phyloP scores from a whole-genome alignment of 2,113 vertebrate genomes.

The Corvus hawaiiensis region DNA sequence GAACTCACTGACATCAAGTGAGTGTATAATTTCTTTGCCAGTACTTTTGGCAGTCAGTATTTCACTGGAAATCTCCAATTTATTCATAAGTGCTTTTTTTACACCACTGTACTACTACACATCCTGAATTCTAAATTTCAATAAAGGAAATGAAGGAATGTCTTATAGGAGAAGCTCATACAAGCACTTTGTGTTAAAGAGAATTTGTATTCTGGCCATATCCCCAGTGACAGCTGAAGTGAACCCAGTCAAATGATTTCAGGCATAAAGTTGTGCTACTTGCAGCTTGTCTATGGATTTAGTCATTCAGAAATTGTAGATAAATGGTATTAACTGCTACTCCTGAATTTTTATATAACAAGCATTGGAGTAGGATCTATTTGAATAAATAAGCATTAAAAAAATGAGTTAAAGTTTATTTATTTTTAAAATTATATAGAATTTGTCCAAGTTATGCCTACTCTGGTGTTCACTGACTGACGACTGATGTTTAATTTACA shows the following conservation, averaged over 20 bases:
- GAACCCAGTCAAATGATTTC: not conserved
- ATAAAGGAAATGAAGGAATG: not conserved
- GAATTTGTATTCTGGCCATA: constrained; percentile 42
- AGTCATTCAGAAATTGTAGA: not conserved
- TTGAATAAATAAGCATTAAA: not conserved
- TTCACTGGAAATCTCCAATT: not conserved
- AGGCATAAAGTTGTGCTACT: not conserved
- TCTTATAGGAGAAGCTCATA: not conserved
- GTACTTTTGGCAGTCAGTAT: not conserved
- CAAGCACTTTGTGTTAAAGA: not conserved
- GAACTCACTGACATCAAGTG: not conserved
- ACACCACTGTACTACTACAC: not conserved
- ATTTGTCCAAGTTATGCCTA: not conserved
- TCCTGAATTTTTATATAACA: not conserved
- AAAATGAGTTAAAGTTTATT: not conserved
- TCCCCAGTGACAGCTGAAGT: not conserved
- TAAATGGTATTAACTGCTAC: not conserved
- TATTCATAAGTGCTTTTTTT: not conserved
- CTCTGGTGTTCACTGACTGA: not conserved
- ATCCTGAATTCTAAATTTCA: not conserved
- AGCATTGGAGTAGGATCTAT: not conserved
- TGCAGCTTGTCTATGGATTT: not conserved
- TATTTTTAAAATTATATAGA: not conserved
- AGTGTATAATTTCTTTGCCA: not conserved
- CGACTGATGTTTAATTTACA: not conserved